Percentiles rank a stretch among this genome's conserved stretches.
Evolutionary conservation across 2,113 vertebrate genomes (phyloP).

Genomic region (Otolemur garnettii): DNA sequence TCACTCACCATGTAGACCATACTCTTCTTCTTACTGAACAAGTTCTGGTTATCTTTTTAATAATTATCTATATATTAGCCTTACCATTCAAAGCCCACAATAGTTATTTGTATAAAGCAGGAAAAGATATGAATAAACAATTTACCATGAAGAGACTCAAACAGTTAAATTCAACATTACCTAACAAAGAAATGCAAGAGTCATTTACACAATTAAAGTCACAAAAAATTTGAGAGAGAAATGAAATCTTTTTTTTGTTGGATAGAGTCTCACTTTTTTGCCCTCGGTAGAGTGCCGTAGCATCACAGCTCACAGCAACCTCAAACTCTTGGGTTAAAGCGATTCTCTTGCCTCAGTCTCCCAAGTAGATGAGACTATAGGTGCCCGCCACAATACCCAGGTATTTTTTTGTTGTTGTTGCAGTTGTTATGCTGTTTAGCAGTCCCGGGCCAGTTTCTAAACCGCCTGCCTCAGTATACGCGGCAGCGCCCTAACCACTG

Average conservation of each 20-base stretch:
- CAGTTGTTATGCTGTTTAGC: too few species aligned
- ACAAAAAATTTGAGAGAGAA: constrained; percentile 14
- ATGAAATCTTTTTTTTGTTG: background rate
- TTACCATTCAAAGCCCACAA: constrained; percentile 33
- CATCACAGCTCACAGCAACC: too few species aligned
- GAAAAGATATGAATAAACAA: constrained; percentile 36
- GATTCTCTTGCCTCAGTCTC: too few species aligned
- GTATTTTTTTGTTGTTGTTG: too few species aligned
- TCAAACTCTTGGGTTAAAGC: too few species aligned
- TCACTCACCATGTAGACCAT: background rate
- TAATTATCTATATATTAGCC: background rate
- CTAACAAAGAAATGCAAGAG: constrained; percentile 12
- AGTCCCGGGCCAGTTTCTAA: too few species aligned
- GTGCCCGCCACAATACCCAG: too few species aligned
- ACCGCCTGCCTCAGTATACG: too few species aligned
- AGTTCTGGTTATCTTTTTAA: background rate
- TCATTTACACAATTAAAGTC: constrained; percentile 25
- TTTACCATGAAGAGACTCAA: constrained; percentile 11
- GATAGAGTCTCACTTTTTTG: too few species aligned
- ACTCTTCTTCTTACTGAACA: background rate
- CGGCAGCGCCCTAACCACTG: too few species aligned
- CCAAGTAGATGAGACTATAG: too few species aligned
- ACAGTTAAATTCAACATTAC: constrained; percentile 1
- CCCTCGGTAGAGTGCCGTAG: too few species aligned
- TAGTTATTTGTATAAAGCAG: background rate